Base-by-base conservation (phyloP, 2,888 invertebrate species). In the Drosophila seclusa region DNA sequence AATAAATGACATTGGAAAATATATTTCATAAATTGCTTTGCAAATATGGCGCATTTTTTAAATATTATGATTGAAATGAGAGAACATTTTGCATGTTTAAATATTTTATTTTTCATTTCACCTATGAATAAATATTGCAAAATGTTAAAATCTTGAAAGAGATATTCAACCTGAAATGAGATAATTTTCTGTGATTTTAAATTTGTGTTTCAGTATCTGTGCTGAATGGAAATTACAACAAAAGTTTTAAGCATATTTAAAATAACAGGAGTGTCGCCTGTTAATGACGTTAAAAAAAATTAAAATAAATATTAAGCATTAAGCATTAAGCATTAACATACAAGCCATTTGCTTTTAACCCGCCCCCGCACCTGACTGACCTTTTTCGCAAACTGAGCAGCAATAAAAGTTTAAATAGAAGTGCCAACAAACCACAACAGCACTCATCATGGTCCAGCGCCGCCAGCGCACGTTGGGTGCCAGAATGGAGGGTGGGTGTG, bases 381-480 rank as follows among this genome's bases (percentile, higher is more conserved):
- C 77, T 77, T 78, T 77, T 72, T 69, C 68, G 68, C 68, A 77
- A 80, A 74, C 78, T 85, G 88, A 82, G 83, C 89, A 74, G 86
- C 83, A 87, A 90, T 87, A 87, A 87, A 87, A 89, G 89, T 90
- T 87, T 90, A 90, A 87, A 87, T 90, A 86, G 87, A 89, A 89
- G 89, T 86, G 80, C 81, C 90, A 90, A 87, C 90, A 86, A 89
- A 83, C 87, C 87, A 79, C 87, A 89, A 88, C 89, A 83, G 87
- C 90, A 90, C 89, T 90, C 90, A 90, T 87, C 87, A 90, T 72
- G 87, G 73, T 80, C 74, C 76, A 81, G 78, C 86, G 80, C 74
- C 73, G 57, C 66, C 83, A 73, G 42, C 60, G 68, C 62, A 65
- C 49, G 60, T 63, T 42, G 70, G 63, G 63, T 38, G 68, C 53